Conservation (phyloP, 2,888 invertebrate species). For the Patella caerulea region DNA sequence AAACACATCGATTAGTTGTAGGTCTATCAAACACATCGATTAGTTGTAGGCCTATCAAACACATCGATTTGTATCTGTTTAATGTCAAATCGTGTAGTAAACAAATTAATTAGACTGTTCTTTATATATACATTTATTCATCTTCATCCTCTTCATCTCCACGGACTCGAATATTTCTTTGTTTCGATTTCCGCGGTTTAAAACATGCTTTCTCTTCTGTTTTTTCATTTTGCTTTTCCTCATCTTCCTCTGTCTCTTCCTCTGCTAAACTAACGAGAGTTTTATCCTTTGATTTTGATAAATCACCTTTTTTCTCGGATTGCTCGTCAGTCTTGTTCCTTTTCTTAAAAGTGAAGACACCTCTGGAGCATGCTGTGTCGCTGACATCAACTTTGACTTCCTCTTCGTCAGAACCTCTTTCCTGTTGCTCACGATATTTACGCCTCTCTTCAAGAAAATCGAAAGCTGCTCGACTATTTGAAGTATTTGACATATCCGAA, state of each 20-base stretch:
- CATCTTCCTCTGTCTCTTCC: neutral
- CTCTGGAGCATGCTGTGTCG: neutral
- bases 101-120: too few relatives aligned
- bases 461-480: conserved; percentile 84
- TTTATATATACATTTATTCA: neutral
- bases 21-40: too few relatives aligned
- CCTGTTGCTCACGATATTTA: conserved; percentile 43
- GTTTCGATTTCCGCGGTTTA: neutral
- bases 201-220: neutral
- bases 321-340: neutral
- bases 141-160: neutral
- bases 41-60: too few relatives aligned
- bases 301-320: neutral
- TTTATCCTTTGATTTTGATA: neutral
- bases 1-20: too few relatives aligned
- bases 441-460: conserved; percentile 80
- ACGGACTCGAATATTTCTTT: neutral
- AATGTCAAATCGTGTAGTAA: too few relatives aligned
- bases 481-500: conserved; percentile 84
- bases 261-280: neutral
- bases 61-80: too few relatives aligned
- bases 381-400: neutral
- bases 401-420: neutral
- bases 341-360: neutral
- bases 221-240: neutral